Percentiles rank a stretch among this genome's conserved stretches.
Evolutionary conservation across 2,113 vertebrate species (phyloP).

Genomic region (Nothoprocta perdicaria): DNA sequence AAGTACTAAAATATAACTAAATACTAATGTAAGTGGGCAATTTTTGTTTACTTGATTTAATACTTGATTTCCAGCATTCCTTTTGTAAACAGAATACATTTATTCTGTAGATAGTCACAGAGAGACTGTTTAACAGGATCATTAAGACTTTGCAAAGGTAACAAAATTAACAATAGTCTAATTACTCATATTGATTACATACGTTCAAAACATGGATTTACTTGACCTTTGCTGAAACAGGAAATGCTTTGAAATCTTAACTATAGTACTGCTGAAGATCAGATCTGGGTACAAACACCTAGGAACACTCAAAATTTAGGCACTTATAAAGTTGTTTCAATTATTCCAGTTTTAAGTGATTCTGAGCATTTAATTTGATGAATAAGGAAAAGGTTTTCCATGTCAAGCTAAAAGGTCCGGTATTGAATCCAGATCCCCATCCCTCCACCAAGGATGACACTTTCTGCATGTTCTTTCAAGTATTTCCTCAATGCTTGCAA

Average conservation of each 20-base stretch:
- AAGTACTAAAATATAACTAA: background rate
- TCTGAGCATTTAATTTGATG: background rate
- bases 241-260: background rate
- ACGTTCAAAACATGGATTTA: background rate
- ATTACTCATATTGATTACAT: background rate
- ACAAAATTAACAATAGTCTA: background rate
- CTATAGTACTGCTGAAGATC: background rate
- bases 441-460: no score
- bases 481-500: background rate
- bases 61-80: no score
- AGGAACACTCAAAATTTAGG: background rate
- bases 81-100: background rate
- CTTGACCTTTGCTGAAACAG: background rate
- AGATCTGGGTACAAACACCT: background rate
- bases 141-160: background rate
- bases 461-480: background rate
- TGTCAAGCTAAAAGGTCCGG: background rate
- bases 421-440: background rate
- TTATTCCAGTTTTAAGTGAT: background rate
- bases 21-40: background rate
- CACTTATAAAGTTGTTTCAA: background rate
- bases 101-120: background rate
- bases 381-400: background rate
- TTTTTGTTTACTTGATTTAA: background rate
- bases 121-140: background rate